Conservation (phyloP, 2,888 invertebrate species). For the Himalopsyche kuldschensis region DNA sequence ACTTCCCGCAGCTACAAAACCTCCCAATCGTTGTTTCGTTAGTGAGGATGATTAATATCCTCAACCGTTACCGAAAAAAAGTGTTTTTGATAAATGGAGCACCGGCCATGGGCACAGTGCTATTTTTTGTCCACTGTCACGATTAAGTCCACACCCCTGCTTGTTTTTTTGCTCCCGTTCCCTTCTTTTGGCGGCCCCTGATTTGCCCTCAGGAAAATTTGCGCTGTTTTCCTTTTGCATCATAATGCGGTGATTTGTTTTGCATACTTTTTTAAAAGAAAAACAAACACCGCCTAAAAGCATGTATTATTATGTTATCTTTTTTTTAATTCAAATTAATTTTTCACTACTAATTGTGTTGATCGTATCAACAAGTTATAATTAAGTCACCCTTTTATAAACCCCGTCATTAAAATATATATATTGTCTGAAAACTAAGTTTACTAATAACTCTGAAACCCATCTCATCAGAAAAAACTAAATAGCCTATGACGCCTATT, state of each 20-base stretch:
- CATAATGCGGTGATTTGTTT: neutral
- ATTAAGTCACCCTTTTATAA: no score
- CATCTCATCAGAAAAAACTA: no score
- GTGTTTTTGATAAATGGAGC: conserved; percentile 31
- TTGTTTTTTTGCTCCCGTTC: neutral
- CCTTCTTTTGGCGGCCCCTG: neutral
- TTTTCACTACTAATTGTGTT: no score
- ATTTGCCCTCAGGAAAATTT: neutral
- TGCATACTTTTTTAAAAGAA: neutral
- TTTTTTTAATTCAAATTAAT: no score
- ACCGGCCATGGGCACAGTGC: neutral
- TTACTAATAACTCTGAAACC: no score
- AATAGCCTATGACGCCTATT: no score
- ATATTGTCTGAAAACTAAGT: no score
- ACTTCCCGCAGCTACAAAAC: neutral
- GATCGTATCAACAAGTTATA: no score
- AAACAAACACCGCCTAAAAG: no score
- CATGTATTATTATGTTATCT: no score
- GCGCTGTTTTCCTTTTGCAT: neutral
- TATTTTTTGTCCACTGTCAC: conserved; percentile 7
- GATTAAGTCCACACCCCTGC: conserved; percentile 9
- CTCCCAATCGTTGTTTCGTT: neutral
- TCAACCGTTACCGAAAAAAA: conserved; percentile 23
- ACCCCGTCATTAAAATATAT: no score
- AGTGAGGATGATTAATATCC: conserved; percentile 29